These are phyloP conservation scores for Micromussa lordhowensis DNA, from an alignment of 92 coral and sea anemone species.

Conservation along the genomic window DNA sequence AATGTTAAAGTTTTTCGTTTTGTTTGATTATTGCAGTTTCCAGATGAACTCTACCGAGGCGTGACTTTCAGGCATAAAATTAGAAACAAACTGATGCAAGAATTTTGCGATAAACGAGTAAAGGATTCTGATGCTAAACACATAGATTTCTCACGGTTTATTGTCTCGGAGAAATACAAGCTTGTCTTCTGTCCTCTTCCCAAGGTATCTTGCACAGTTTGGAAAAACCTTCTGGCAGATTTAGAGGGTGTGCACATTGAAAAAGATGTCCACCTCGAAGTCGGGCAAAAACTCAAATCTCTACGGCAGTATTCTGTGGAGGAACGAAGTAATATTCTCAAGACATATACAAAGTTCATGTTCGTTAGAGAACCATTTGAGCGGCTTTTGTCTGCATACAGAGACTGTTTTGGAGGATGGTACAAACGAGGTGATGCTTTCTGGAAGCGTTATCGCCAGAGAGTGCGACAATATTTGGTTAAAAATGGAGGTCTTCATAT, in stretches of 20 bases:
- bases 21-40: slow-evolving; percentile 6
- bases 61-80: neutral
- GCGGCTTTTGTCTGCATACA: slow-evolving; percentile 10
- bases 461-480: neutral
- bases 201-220: slow-evolving; percentile 37
- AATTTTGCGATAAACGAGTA: slow-evolving; percentile 8
- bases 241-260: slow-evolving; percentile 23
- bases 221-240: slow-evolving; percentile 26
- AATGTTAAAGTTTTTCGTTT: neutral
- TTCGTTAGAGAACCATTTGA: slow-evolving; percentile 35
- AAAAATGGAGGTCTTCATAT: neutral
- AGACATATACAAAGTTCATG: slow-evolving; percentile 35
- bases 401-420: slow-evolving; percentile 2
- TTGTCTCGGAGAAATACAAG: slow-evolving; percentile 34
- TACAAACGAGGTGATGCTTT: neutral
- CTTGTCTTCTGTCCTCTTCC: slow-evolving; percentile 26
- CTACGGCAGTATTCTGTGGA: neutral
- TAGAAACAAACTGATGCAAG: neutral
- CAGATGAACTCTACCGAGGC: neutral
- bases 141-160: slow-evolving; percentile 3
- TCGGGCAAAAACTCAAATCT: neutral
- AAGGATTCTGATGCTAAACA: neutral
- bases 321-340: slow-evolving; percentile 19
- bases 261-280: slow-evolving; percentile 8
- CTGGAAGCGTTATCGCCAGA: slow-evolving; percentile 1